phyloP scores from a whole-genome alignment of 2,797 vertebrate genomes.

The Rhadinocentrus ornatus region DNA sequence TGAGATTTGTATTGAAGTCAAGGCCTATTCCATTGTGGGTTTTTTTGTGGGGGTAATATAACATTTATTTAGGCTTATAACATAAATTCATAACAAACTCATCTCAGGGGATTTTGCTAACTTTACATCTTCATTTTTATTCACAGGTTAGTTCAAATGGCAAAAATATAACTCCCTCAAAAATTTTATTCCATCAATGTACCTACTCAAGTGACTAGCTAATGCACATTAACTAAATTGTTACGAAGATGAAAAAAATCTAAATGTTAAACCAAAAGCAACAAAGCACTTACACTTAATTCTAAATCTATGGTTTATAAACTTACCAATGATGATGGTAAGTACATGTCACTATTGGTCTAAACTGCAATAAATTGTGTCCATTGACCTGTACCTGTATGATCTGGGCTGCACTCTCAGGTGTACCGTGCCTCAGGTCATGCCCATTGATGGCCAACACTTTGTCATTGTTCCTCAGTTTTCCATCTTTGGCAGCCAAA shows the following conservation, averaged over 20 bases:
- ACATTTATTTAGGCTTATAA: background rate
- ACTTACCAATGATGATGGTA: background rate
- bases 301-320: background rate
- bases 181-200: background rate
- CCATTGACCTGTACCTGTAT: conserved; percentile 86
- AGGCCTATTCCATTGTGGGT: too few relatives aligned
- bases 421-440: conserved; percentile 91
- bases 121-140: background rate
- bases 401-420: conserved; percentile 92
- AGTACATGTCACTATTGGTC: background rate
- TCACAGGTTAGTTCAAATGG: background rate
- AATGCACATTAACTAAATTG: background rate
- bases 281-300: background rate
- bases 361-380: background rate
- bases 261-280: background rate
- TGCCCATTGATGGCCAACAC: conserved; percentile 93
- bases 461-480: conserved; percentile 90
- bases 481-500: conserved; percentile 91
- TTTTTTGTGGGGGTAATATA: background rate
- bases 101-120: background rate
- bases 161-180: background rate
- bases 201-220: background rate
- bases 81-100: background rate
- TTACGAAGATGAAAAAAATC: background rate
- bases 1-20: background rate